Base-by-base conservation (phyloP, 2,888 invertebrate genomes). In the Crioceris asparagi region DNA sequence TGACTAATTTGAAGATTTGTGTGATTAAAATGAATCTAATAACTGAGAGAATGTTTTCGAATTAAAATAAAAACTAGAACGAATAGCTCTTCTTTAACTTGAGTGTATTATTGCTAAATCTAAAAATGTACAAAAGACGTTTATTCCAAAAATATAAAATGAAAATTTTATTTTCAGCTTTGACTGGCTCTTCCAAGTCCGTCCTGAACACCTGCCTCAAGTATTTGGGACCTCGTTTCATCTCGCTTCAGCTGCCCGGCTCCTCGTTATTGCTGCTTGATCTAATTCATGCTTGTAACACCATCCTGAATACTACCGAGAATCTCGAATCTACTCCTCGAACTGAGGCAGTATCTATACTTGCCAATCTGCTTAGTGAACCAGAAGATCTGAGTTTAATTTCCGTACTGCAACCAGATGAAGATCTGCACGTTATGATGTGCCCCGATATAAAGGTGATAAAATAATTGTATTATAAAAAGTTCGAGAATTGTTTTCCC, bases 261-360 rank as follows among this genome's bases (percentile, higher is more conserved):
- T 84, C 86, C 53, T 84, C 91, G 2, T 68, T 94, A 36, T 68
- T 96, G 2, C 67, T 91, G 33, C 67, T 91, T 36, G 93, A 94
- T 68, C 82, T 93, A 52, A 83, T 94, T 21, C 84, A 87, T 55
- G 92, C 92, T 6, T 86, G 90, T 47, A 86, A 88, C 41, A 79
- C 84, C 14, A 79, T 94, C 44, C 71, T 93, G 40, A 84, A 85
- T 51, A 82, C 83, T 11, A 73, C 79, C 10, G 91, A 91, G 57
- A 74, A 83, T 40, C 73, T 76, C 29, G 69, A 72, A 26, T 62
- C 68, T 47, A 19, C 66, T 41, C 94, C 94, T 0, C 74, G 93
- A 40, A 82, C 85, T 7, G 94, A 94, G 56, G 93, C 93, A 1
- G 80, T 92, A 16, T 83, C 90, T 0, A 79, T 94, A 43, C 68